Conservation (phyloP, 2,797 vertebrate species). For the Pelobates cultripes region DNA sequence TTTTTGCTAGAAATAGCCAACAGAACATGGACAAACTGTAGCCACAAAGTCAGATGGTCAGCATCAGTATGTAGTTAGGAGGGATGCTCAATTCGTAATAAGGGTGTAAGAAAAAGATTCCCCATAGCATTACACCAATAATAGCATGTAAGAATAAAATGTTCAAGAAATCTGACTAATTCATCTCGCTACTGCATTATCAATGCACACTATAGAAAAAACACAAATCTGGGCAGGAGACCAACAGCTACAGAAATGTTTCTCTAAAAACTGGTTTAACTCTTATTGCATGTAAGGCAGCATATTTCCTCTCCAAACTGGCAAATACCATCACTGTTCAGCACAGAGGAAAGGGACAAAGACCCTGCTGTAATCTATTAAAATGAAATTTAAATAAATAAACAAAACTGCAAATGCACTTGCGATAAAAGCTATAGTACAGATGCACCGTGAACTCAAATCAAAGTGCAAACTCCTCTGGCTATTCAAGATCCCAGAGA, state of each 20-base stretch:
- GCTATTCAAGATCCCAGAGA: too few relatives aligned
- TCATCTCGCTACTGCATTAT: too few relatives aligned
- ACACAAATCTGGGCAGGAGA: slow-evolving; percentile 1
- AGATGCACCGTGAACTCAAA: neutral
- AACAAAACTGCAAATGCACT: neutral
- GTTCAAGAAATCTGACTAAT: neutral
- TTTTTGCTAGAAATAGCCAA: too few relatives aligned
- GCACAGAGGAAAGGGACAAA: neutral
- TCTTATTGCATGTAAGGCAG: neutral
- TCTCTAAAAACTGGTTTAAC: neutral
- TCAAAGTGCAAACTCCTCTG: neutral
- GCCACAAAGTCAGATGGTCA: too few relatives aligned
- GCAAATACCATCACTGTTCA: neutral
- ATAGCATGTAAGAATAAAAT: too few relatives aligned
- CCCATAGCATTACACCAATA: too few relatives aligned
- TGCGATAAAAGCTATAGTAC: neutral
- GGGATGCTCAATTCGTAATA: too few relatives aligned
- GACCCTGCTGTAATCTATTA: neutral
- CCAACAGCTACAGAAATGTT: slow-evolving; percentile 3
- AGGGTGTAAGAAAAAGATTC: too few relatives aligned
- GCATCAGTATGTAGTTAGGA: too few relatives aligned
- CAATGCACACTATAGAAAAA: too few relatives aligned
- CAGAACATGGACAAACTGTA: too few relatives aligned
- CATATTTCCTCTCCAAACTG: neutral
- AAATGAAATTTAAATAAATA: neutral